Conservation (phyloP, 1,140 invertebrate species). For the Caerostris darwini region DNA sequence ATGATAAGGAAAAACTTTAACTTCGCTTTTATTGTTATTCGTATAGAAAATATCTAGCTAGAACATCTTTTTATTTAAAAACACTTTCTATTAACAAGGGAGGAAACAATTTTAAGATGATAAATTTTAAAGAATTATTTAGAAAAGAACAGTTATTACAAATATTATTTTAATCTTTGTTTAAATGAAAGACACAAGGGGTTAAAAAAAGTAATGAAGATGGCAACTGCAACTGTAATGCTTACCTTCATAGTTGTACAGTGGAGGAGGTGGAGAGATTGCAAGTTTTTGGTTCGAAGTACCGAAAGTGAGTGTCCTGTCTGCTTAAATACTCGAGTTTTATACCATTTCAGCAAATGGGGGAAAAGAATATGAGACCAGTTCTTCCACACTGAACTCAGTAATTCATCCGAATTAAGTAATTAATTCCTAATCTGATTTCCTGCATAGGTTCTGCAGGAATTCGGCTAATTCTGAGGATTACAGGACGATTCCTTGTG, state of each 20-base stretch:
- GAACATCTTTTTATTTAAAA: too few species aligned
- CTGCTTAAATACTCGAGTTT: neutral
- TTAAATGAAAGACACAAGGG: too few species aligned
- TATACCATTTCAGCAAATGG: neutral
- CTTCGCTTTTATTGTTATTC: too few species aligned
- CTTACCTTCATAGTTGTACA: constrained; percentile 7
- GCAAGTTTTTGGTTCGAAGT: constrained; percentile 11
- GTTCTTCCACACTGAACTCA: neutral
- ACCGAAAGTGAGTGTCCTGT: neutral
- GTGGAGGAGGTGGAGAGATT: neutral
- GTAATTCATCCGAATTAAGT: neutral
- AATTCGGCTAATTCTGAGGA: neutral
- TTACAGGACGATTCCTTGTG: neutral
- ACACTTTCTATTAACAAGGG: too few species aligned
- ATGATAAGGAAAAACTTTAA: too few species aligned
- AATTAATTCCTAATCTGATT: constrained; percentile 13
- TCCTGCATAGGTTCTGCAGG: neutral
- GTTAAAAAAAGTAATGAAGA: neutral
- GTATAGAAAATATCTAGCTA: too few species aligned
- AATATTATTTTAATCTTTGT: too few species aligned
- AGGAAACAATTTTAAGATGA: too few species aligned
- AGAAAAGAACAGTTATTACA: too few species aligned
- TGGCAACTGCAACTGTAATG: neutral
- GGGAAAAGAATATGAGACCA: neutral
- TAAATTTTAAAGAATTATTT: too few species aligned